Evolutionary conservation across 2,797 vertebrate genomes (phyloP), one percentile per base, ranked within the genome.

Genomic region (Psittacula echo): DNA sequence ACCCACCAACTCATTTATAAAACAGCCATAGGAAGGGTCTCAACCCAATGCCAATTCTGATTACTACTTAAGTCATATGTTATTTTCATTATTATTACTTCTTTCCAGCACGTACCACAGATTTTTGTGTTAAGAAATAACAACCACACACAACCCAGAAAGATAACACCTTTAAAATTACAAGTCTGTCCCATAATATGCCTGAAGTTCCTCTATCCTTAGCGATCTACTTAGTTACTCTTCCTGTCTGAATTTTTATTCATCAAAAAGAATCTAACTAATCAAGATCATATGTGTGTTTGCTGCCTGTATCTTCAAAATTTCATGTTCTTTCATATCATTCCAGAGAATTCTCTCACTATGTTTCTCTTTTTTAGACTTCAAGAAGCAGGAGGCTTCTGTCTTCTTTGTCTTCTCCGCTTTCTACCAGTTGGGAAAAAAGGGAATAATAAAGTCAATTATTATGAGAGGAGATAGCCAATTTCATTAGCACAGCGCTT

Each of bases 401-500:
- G 26, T 51, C 7, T 51, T 94, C 19, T 45, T 79, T 72, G 29
- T 53, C 8, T 22, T 65, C 24, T 21, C 83, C 61, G 27, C 50
- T 78, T 95, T 73, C n/a, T 74, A 39, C 24, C 15, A 53, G 15
- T 3, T 76, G 27, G 17, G 47, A 90, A 34, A 80, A 91, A 91
- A 79, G 4, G 29, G 39, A 76, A 68, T 89, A 10, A 58, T 73
- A 45, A 76, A 87, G 42, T 68, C 54, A 66, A 27, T 90, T 87
- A 80, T 85, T 94, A 87, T 39, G n/a, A 95, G 32, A 90, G 44
- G 7, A 89, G 29, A 87, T 26, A 87, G 58, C 37, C n/a, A 94
- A 81, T 94, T 96, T 96, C 80, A 85, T 91, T 85, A 94, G 54
- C 48, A 83, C 37, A 88, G 74, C n/a, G 80, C 56, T 95, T 95